Conservation (phyloP, 92 coral and sea anemone genomes). For the Epizoanthus stellaris region DNA sequence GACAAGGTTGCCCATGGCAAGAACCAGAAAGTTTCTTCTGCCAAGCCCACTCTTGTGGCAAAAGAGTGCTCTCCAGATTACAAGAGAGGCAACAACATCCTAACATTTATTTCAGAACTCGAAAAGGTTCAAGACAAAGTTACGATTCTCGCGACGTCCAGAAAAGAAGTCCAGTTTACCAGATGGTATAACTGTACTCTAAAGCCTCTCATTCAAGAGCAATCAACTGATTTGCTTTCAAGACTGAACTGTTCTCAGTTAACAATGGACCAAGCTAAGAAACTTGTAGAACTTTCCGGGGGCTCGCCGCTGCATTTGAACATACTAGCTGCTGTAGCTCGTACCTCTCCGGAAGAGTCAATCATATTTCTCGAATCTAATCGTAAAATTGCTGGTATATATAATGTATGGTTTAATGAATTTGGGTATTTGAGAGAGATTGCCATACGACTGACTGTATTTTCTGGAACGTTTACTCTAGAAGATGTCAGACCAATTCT, state of each 20-base stretch:
- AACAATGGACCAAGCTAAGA: neutral
- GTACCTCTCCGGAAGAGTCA: neutral
- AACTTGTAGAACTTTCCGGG: neutral
- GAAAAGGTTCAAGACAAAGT: neutral
- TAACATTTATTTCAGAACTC: conserved; percentile 16
- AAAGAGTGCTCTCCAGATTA: neutral
- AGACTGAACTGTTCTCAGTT: neutral
- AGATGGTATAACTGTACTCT: neutral
- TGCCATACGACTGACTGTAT: conserved; percentile 3
- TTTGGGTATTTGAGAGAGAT: neutral
- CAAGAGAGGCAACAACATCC: neutral
- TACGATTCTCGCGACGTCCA: conserved; percentile 22
- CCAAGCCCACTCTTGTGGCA: too few species aligned
- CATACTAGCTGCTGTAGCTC: conserved; percentile 11
- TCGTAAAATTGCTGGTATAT: neutral
- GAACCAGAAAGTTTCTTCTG: too few species aligned
- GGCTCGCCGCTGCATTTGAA: conserved; percentile 8
- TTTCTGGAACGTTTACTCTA: neutral
- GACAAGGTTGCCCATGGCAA: too few species aligned
- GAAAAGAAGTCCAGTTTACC: neutral
- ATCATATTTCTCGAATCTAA: neutral
- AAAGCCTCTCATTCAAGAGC: neutral
- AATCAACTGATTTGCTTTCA: neutral
- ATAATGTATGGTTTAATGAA: neutral
- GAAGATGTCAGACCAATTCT: neutral